These are phyloP conservation scores for Tapirus indicus DNA, from an alignment of 2,797 vertebrate genomes.

Conservation along the genomic window DNA sequence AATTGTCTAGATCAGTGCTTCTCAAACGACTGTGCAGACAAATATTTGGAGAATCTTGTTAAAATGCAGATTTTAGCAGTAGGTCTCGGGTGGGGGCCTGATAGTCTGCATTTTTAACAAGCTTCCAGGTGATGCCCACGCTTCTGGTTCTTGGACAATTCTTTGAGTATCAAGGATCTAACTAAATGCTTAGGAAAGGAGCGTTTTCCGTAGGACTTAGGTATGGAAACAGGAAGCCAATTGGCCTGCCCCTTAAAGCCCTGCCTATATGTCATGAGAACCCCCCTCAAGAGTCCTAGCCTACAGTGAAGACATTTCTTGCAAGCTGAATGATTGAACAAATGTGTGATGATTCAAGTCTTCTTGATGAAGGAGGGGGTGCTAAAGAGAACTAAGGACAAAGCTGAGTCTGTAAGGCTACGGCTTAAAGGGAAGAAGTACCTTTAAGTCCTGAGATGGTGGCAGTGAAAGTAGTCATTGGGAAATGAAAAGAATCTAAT, in stretches of 20 bases:
- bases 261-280: background rate
- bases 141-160: background rate
- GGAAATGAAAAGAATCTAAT: background rate
- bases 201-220: background rate
- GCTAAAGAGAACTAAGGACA: background rate
- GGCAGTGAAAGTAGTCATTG: background rate
- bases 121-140: background rate
- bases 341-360: background rate
- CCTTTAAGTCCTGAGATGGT: background rate
- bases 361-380: background rate
- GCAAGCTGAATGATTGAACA: background rate
- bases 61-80: constrained; percentile 22
- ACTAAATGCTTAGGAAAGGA: background rate
- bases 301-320: background rate
- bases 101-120: constrained; percentile 13
- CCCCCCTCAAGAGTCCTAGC: background rate
- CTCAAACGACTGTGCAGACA: background rate
- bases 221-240: background rate
- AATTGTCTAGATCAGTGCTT: background rate
- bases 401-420: background rate
- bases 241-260: background rate
- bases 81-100: background rate
- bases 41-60: background rate
- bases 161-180: constrained; percentile 1
- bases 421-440: background rate